A percentile compares a stretch with the other conserved stretches of the same genome.
Evolutionary conservation across 2,113 vertebrate genomes (phyloP).

Genomic region (Monopterus albus): DNA sequence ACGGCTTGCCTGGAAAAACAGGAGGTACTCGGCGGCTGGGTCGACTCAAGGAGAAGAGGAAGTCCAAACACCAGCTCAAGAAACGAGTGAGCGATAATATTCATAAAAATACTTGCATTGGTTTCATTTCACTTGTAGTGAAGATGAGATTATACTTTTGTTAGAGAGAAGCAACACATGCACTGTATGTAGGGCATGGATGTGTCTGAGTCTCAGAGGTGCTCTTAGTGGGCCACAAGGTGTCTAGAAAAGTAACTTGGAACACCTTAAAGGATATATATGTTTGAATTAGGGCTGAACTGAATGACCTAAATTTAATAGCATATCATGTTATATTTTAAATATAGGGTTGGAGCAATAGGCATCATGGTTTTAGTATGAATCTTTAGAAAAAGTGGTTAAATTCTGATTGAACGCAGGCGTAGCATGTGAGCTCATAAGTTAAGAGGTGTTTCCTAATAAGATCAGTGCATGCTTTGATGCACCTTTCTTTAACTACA

Average conservation of each 20-base stretch:
- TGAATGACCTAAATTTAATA: neutral
- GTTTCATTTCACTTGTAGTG: neutral
- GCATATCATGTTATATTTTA: neutral
- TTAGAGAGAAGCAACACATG: no score
- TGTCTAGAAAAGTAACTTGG: constrained; percentile 43
- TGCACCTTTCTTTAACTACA: constrained; percentile 40
- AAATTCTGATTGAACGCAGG: no score
- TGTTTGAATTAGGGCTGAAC: constrained; percentile 17
- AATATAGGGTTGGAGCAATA: neutral
- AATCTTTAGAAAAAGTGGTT: neutral
- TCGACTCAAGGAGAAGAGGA: constrained; percentile 95
- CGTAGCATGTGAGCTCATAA: neutral
- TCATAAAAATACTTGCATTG: neutral
- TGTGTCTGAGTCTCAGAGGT: constrained; percentile 55
- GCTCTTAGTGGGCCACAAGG: constrained; percentile 39
- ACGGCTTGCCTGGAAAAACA: constrained; percentile 87
- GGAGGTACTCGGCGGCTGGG: constrained; percentile 86
- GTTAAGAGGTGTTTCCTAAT: neutral
- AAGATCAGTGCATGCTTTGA: neutral
- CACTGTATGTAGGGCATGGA: constrained; percentile 60
- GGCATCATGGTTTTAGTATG: neutral
- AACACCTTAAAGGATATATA: constrained; percentile 29
- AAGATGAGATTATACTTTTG: neutral
- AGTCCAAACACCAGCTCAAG: constrained; percentile 98
- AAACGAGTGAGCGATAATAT: constrained; percentile 87